Evolutionary conservation across 2,888 invertebrate species (phyloP).

Genomic region (Agriopis aurantiaria): DNA sequence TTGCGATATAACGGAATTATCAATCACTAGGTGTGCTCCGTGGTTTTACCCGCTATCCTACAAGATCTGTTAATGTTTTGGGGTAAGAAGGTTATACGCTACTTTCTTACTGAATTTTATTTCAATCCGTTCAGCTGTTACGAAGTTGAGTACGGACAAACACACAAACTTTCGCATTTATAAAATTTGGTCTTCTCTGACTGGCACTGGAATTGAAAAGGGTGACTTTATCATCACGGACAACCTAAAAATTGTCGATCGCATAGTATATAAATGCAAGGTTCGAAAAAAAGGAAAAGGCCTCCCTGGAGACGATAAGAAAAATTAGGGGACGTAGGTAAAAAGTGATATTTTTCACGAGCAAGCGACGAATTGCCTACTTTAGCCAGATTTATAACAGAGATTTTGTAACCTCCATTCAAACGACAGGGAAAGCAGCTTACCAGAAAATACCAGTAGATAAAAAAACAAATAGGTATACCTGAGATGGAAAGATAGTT

Average conservation of each 20-base stretch:
- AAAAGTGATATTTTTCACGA: constrained; percentile 1
- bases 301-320: not conserved
- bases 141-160: too few relatives aligned
- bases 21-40: too few relatives aligned
- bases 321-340: constrained; percentile 1
- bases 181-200: not conserved
- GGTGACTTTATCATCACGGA: not conserved
- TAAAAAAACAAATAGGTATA: not conserved
- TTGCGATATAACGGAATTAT: too few relatives aligned
- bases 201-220: constrained; percentile 4
- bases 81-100: too few relatives aligned
- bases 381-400: not conserved
- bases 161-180: too few relatives aligned
- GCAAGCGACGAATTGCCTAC: not conserved
- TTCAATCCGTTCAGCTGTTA: too few relatives aligned
- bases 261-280: not conserved
- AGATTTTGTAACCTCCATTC: not conserved
- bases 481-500: constrained; percentile 6
- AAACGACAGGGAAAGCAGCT: not conserved
- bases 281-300: constrained; percentile 1
- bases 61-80: too few relatives aligned
- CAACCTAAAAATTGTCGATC: not conserved
- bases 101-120: too few relatives aligned
- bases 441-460: not conserved
- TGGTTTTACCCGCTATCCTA: too few relatives aligned